These are phyloP conservation scores for Lasioglossum pauxillum DNA, from an alignment of 2,888 invertebrate species.

Conservation along the genomic window DNA sequence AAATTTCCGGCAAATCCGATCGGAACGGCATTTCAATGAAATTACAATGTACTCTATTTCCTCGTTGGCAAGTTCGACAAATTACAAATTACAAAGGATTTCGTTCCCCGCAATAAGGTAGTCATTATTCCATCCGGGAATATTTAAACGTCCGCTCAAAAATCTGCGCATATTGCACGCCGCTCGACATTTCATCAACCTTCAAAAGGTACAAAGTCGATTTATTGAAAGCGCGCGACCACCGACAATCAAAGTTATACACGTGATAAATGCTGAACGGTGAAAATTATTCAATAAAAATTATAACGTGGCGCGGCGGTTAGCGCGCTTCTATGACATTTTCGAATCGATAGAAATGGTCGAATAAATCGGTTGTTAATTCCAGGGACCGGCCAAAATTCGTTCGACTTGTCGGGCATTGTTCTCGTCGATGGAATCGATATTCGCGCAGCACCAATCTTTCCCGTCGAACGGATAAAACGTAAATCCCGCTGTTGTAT, in stretches of 20 bases:
- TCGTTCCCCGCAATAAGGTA: background rate
- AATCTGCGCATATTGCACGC: background rate
- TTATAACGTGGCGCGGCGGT: constrained; percentile 8
- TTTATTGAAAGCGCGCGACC: background rate
- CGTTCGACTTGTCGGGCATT: constrained; percentile 1
- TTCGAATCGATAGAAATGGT: background rate
- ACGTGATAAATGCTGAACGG: background rate
- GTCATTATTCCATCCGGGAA: background rate
- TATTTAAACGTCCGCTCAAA: background rate
- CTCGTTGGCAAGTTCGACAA: background rate
- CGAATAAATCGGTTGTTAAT: background rate
- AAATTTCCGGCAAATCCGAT: background rate
- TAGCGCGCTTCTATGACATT: constrained; percentile 9
- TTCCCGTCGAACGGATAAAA: background rate
- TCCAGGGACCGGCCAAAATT: background rate
- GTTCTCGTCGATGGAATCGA: background rate
- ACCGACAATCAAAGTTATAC: background rate
- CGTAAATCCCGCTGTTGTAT: background rate
- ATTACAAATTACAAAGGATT: background rate
- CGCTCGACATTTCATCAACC: background rate
- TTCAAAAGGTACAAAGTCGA: background rate
- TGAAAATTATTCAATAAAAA: constrained; percentile 34
- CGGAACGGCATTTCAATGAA: background rate
- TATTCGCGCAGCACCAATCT: background rate
- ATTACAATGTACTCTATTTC: background rate